phyloP scores from a whole-genome alignment of 2,113 vertebrate genomes.

The Grammomys dolichurus region DNA sequence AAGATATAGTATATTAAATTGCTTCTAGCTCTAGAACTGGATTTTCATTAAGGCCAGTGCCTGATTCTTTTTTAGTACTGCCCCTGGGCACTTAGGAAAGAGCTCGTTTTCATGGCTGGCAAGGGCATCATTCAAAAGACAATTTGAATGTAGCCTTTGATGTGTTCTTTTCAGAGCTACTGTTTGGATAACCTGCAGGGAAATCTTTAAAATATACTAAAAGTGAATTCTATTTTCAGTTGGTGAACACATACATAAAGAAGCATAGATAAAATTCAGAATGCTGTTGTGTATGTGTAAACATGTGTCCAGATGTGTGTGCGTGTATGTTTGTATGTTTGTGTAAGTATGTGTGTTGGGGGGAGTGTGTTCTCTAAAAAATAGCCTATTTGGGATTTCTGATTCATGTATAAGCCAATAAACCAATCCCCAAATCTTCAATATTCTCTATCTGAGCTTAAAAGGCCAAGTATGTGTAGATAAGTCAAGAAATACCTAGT shows the following conservation, averaged over 20 bases:
- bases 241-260: neutral
- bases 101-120: slow-evolving; percentile 65
- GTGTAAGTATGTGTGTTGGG: neutral
- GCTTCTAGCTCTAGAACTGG: slow-evolving; percentile 22
- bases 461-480: neutral
- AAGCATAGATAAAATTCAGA: neutral
- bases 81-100: neutral
- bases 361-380: slow-evolving; percentile 11
- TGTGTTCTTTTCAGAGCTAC: neutral
- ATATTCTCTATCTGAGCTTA: neutral
- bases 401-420: neutral
- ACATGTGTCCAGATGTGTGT: neutral
- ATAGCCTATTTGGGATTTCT: neutral
- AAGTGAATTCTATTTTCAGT: slow-evolving; percentile 43
- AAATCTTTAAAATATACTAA: slow-evolving; percentile 61
- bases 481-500: slow-evolving; percentile 14
- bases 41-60: slow-evolving; percentile 65
- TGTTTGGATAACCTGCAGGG: slow-evolving; percentile 51
- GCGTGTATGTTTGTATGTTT: neutral
- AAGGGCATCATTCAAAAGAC: slow-evolving; percentile 67
- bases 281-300: neutral
- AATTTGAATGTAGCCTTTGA: slow-evolving; percentile 67
- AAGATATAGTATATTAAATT: slow-evolving; percentile 62
- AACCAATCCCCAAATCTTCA: neutral
- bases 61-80: slow-evolving; percentile 63